These are phyloP conservation scores for Daphoenositta chrysoptera DNA, from an alignment of 2,113 vertebrate genomes.

Conservation along the genomic window DNA sequence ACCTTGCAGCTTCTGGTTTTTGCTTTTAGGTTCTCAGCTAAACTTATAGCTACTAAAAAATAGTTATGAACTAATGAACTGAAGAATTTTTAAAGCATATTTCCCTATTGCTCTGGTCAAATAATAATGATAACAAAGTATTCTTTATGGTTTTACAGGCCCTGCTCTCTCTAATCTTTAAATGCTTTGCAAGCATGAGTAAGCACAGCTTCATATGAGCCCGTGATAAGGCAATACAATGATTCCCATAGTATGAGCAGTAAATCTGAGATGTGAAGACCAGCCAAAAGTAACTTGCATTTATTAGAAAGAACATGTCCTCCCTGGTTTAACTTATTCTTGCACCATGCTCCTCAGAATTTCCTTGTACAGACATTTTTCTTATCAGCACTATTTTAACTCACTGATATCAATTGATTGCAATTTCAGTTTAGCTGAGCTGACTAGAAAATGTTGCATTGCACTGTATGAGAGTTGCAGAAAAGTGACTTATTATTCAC, in stretches of 20 bases:
- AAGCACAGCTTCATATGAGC: neutral
- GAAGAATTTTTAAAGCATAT: neutral
- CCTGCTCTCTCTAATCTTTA: neutral
- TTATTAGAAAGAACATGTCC: neutral
- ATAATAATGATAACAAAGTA: neutral
- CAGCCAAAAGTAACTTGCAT: neutral
- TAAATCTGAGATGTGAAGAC: neutral
- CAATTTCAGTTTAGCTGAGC: neutral
- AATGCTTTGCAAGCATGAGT: constrained; percentile 19
- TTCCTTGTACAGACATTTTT: neutral
- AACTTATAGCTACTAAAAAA: neutral
- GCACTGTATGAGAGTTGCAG: neutral
- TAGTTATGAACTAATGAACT: neutral
- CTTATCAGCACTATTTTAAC: neutral
- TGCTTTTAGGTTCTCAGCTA: neutral
- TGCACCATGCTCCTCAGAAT: neutral
- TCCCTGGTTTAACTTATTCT: neutral
- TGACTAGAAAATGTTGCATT: neutral
- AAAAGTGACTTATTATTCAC: constrained; percentile 4
- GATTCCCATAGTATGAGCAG: neutral
- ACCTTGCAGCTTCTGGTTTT: neutral
- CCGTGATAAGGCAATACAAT: neutral
- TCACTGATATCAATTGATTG: neutral
- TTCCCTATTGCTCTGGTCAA: constrained; percentile 15
- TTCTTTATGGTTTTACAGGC: constrained; percentile 20